Evolutionary conservation across 1,140 invertebrate genomes (phyloP), one percentile per base, ranked within the genome.

Genomic region (Scaptomyza graminum): DNA sequence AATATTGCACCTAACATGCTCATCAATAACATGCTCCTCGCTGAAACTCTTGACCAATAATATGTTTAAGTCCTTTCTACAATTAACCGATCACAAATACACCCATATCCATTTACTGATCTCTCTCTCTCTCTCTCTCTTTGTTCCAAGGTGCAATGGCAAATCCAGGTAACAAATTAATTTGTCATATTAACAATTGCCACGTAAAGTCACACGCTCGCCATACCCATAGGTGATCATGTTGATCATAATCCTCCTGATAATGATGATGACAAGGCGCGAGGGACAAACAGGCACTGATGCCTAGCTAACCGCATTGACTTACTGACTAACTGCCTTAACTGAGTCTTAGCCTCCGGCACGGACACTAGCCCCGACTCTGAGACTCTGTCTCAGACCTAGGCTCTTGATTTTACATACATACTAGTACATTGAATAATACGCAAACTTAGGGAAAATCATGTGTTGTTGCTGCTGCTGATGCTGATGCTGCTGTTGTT

Each of bases 151-250:
- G 79, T 74, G 61, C 69, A 63, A 72, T 69, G 70, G 67, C 67
- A 74, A 88, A 76, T 88, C 84, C 67, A 79, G 73, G 69, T 83
- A 88, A 83, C 83, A 88, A 88, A 88, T 88, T 83, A 88, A 88
- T 88, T 88, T 88, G 83, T 88, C 84, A 88, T 88, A 88, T 89
- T 83, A 88, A 88, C 83, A 88, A 88, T 82, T 78, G 76, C 83
- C 62, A 60, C 84, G 83, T 79, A 88, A 88, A 88, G 83, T 88
- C 83, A 79, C 83, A 88, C 83, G 83, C 76, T 88, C 51, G 74
- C 64, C 77, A 81, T 57, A 37, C 60, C 44, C 44, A 56, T 51
- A 46, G 74, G 39, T 73, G 67, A 68, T 77, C 64, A 81, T 62
- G 31, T 37, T 41, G 39, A 22, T 54, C 13, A 43, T 25, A 0